A percentile compares a stretch with the other conserved stretches of the same genome.
Conservation (phyloP, 2,113 vertebrate genomes). For the Rissa tridactyla region DNA sequence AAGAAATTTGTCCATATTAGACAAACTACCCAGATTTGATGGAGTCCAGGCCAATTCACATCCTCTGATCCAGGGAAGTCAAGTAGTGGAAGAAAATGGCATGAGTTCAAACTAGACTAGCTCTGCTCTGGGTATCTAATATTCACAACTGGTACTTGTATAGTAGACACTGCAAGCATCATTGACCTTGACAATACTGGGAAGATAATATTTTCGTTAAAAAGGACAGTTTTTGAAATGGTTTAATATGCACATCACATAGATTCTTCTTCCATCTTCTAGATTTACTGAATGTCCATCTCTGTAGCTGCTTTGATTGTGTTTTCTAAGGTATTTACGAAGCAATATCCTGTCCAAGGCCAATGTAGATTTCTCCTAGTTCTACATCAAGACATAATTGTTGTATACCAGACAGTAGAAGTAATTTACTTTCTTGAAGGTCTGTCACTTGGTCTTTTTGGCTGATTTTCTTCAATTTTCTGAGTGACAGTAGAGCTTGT, state of each 20-base stretch:
- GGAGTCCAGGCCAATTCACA: neutral
- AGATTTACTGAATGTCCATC: neutral
- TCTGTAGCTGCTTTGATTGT: neutral
- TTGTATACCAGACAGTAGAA: neutral
- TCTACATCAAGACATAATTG: neutral
- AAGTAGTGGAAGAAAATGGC: neutral
- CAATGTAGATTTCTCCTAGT: neutral
- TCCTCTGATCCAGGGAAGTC: conserved; percentile 1
- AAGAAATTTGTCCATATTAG: conserved; percentile 35
- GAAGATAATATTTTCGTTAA: neutral
- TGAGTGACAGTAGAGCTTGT: neutral
- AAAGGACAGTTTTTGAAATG: neutral
- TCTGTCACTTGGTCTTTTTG: neutral
- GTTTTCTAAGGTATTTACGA: neutral
- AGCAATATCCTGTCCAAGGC: neutral
- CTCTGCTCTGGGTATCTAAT: neutral
- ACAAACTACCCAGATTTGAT: conserved; percentile 8
- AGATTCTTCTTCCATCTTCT: neutral
- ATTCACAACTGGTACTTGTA: neutral
- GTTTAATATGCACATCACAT: neutral
- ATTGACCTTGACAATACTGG: neutral
- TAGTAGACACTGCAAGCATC: neutral
- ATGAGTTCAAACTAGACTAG: neutral
- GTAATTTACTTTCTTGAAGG: neutral
- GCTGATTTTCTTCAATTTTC: neutral